Conservation (phyloP, 2,888 invertebrate species). For the Nipponacmea schrenckii region DNA sequence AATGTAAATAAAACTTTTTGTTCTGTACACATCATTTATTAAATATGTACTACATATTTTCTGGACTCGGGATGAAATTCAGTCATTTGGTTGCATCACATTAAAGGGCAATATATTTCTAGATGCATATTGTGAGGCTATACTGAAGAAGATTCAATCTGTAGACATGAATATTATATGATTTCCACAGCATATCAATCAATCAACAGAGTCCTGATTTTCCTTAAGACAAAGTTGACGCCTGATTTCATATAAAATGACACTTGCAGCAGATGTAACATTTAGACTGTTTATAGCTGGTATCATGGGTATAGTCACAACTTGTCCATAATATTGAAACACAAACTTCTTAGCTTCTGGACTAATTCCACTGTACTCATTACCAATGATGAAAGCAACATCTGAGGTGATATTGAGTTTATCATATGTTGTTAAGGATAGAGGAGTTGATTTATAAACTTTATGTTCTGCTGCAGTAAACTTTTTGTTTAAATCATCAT, state of each 20-base stretch:
- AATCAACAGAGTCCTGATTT: too few species aligned
- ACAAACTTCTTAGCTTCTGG: conserved; percentile 76
- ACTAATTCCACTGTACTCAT: conserved; percentile 90
- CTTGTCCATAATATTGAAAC: conserved; percentile 72
- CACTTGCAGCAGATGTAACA: conserved; percentile 82
- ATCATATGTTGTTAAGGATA: conserved; percentile 38
- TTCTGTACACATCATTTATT: background rate
- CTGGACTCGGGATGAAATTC: too few species aligned
- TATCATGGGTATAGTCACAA: conserved; percentile 83
- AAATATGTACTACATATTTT: too few species aligned
- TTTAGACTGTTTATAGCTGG: conserved; percentile 86
- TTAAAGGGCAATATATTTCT: background rate
- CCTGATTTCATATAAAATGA: conserved; percentile 85
- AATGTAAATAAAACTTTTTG: conserved; percentile 13
- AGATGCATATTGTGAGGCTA: background rate
- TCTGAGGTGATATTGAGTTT: conserved; percentile 56
- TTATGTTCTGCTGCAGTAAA: conserved; percentile 16
- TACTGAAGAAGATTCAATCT: background rate
- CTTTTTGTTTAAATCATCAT: conserved; percentile 17
- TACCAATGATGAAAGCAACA: conserved; percentile 80
- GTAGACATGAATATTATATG: background rate
- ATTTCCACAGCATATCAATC: background rate
- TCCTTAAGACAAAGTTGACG: conserved; percentile 30
- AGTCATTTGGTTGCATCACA: background rate
- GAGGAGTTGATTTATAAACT: conserved; percentile 34